A percentile compares a stretch with the other conserved stretches of the same genome.
phyloP scores from a whole-genome alignment of 2,888 invertebrate species.

The Lycia hirtaria region DNA sequence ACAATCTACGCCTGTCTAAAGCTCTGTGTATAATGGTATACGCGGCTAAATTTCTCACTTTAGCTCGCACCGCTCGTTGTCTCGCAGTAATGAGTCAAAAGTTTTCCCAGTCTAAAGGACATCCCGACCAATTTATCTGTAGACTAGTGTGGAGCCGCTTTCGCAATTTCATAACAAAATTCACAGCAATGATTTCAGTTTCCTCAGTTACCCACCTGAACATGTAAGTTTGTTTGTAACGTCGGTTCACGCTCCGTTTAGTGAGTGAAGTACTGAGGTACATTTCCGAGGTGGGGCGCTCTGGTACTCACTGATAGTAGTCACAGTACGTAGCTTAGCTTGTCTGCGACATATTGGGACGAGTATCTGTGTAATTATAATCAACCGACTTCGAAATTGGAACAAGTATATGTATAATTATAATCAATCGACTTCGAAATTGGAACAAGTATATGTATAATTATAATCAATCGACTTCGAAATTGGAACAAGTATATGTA shows the following conservation, averaged over 20 bases:
- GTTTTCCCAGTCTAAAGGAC: constrained; percentile 45
- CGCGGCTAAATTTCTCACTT: constrained; percentile 60
- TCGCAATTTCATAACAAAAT: background rate
- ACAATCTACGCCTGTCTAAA: constrained; percentile 2
- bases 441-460: no score
- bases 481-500: no score
- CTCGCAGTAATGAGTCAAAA: constrained; percentile 67
- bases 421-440: no score
- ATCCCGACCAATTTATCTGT: background rate
- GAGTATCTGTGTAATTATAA: no score
- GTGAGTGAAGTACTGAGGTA: constrained; percentile 22
- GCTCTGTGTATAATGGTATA: constrained; percentile 43
- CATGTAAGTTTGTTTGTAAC: constrained; percentile 7
- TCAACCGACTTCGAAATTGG: no score
- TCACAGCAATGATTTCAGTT: background rate
- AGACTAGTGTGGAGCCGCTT: background rate
- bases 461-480: no score
- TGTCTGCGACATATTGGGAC: no score
- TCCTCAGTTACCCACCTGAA: background rate
- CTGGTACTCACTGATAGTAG: constrained; percentile 1
- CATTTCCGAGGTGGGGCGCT: constrained; percentile 36
- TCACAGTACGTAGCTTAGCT: background rate
- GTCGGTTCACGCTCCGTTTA: constrained; percentile 45
- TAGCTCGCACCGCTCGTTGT: constrained; percentile 64
- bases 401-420: no score